Evolutionary conservation across 2,797 vertebrate species (phyloP), one percentile per base, ranked within the genome.

Genomic region (Xenentodon cancila): DNA sequence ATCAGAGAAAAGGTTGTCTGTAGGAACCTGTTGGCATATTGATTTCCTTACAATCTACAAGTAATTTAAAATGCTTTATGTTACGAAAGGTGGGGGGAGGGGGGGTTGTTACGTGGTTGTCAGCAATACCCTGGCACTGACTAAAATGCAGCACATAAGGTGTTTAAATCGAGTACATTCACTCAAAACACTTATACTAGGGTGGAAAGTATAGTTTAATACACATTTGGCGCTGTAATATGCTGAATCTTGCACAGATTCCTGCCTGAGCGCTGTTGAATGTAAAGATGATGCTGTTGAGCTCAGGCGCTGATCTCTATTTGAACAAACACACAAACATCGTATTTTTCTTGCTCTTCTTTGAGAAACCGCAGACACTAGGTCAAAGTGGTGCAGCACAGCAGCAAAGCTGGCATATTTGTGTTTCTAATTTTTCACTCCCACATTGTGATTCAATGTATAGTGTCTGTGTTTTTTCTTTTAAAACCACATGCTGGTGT

Each of bases 401-500:
- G 68, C 45, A 69, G 61, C 57, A 61, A 44, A 59, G 45, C 65
- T 70, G 75, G 59, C 75, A 77, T 49, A 67, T 73, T 64, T 59
- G 60, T 6, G 16, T 53, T 48, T 79, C 71, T 73, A 81, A 63
- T 64, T 79, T 25, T 63, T 80, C 60, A 78, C 70, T 80, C 63
- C 47, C 25, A 16, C 51, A 17, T 68, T 52, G 68, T 46, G 30
- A 9, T 56, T 37, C 52, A 3, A 17, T 32, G 30, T 9, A 1
- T 15, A 5, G 12, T 5, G 4, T 40, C 13, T 40, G 13, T 40
- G 4, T 40, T 40, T 40, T 37, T 11, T 11, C 4, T 40, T 40
- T 40, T 40, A 15, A 15, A 67, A 53, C n/a, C 52, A 61, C 2
- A 1, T 1, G 6, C 55, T 48, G 20, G 43, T 44, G 44, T 30